Percentiles rank a stretch among this genome's conserved stretches.
Evolutionary conservation across 1,140 invertebrate species (phyloP).

Genomic region (Drosophila mauritiana): DNA sequence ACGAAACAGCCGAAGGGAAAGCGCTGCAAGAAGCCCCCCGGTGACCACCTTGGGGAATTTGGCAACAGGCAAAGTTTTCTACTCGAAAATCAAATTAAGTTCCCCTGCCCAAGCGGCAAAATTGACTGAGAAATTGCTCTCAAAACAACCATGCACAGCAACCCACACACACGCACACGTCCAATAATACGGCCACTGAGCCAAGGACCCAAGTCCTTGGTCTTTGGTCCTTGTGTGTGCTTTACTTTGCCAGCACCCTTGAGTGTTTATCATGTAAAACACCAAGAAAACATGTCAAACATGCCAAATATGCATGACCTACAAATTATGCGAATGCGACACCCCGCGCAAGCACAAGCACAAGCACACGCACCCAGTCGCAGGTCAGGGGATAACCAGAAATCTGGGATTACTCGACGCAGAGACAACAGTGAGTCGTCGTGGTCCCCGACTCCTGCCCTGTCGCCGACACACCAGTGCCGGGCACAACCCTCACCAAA

Average conservation of each 20-base stretch:
- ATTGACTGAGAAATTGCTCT: constrained; percentile 44
- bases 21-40: background rate
- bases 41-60: constrained; percentile 10
- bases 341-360: constrained; percentile 29
- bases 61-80: constrained; percentile 32
- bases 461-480: no score
- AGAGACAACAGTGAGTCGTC: constrained; percentile 9
- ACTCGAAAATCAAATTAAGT: constrained; percentile 55
- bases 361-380: constrained; percentile 17
- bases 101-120: constrained; percentile 8
- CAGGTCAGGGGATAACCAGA: constrained; percentile 23
- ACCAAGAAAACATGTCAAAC: constrained; percentile 80
- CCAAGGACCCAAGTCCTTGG: constrained; percentile 8
- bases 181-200: background rate
- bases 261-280: constrained; percentile 81
- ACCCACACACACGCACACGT: constrained; percentile 1
- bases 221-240: constrained; percentile 5
- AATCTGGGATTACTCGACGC: constrained; percentile 38
- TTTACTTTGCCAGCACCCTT: constrained; percentile 56
- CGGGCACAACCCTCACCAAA: constrained; percentile 3
- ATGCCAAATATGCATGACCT: constrained; percentile 78
- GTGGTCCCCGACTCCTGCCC: background rate
- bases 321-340: constrained; percentile 80
- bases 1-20: background rate
- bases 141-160: constrained; percentile 2